Conservation (phyloP, 2,113 vertebrate genomes). For the Otis tarda region DNA sequence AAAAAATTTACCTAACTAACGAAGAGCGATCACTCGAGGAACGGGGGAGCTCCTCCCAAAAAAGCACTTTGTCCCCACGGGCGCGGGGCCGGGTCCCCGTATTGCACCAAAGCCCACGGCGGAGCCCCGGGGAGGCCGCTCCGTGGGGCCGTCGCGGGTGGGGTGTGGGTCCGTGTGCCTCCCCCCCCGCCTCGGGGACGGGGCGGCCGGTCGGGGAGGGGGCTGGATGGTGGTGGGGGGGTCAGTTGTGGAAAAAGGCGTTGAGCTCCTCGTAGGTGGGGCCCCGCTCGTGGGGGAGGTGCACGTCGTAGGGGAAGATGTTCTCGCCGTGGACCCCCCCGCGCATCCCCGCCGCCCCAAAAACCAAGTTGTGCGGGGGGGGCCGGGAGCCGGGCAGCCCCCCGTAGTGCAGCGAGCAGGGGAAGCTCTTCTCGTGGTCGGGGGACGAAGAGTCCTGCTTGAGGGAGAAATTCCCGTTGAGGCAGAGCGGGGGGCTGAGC, state of each 20-base stretch:
- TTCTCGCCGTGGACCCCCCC: conserved; percentile 90
- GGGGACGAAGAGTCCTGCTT: conserved; percentile 91
- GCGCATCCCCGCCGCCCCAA: conserved; percentile 86
- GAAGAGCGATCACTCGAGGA: not conserved
- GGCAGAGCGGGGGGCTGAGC: conserved; percentile 88
- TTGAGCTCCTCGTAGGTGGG: conserved; percentile 94
- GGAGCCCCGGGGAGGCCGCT: not conserved
- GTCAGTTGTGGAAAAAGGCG: conserved; percentile 93
- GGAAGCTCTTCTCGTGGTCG: conserved; percentile 90
- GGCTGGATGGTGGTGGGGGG: not conserved
- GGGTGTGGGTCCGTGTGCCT: not conserved
- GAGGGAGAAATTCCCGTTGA: conserved; percentile 92
- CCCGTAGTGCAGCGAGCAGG: conserved; percentile 97
- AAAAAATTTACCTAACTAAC: too few relatives aligned
- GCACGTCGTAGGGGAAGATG: conserved; percentile 94
- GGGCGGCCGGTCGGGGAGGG: not conserved
- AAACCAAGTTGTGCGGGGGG: conserved; percentile 85
- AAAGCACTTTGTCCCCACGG: conserved; percentile 51
- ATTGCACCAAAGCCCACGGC: conserved; percentile 50
- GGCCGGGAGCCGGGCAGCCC: conserved; percentile 85
- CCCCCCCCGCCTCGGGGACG: not conserved
- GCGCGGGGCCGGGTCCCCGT: conserved; percentile 13
- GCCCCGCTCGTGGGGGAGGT: conserved; percentile 89
- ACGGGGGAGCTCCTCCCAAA: not conserved
- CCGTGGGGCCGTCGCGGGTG: not conserved